Percentiles rank a stretch among this genome's conserved stretches.
Evolutionary conservation across 1,140 invertebrate genomes (phyloP).

Genomic region (Andrena cerasifolii): DNA sequence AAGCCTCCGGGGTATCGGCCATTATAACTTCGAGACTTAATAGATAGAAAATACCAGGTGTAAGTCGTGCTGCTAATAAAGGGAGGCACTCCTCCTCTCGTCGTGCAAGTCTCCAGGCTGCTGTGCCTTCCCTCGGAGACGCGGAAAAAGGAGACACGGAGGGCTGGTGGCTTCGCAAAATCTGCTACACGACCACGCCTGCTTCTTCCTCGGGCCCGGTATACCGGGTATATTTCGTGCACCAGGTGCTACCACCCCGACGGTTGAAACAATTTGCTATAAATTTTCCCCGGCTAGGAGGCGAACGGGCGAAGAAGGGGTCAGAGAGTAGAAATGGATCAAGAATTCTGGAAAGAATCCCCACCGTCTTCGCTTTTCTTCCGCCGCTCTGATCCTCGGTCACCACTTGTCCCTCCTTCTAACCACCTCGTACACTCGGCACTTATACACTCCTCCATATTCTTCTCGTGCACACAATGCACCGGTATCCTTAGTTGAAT

Average conservation of each 20-base stretch:
- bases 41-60: conserved; percentile 49
- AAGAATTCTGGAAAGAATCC: conserved; percentile 51
- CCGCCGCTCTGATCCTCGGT: background rate
- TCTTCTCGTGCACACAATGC: background rate
- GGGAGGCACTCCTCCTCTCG: background rate
- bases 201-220: conserved; percentile 56
- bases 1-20: background rate
- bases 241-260: conserved; percentile 74
- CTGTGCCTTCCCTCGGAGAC: background rate
- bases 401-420: background rate
- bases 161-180: conserved; percentile 48
- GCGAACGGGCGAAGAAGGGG: conserved; percentile 18
- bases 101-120: too few relatives aligned
- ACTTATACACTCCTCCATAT: background rate
- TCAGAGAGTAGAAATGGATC: conserved; percentile 21
- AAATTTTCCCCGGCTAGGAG: conserved; percentile 70
- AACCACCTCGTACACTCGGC: too few relatives aligned
- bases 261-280: conserved; percentile 79
- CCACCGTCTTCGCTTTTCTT: conserved; percentile 29
- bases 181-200: conserved; percentile 55
- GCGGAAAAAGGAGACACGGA: conserved; percentile 49
- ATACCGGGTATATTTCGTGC: conserved; percentile 74
- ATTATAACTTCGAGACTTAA: conserved; percentile 19
- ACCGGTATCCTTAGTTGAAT: background rate
- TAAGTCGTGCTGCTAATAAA: conserved; percentile 54